Base-by-base conservation (phyloP, 2,113 vertebrate species). In the Varanus salvator region DNA sequence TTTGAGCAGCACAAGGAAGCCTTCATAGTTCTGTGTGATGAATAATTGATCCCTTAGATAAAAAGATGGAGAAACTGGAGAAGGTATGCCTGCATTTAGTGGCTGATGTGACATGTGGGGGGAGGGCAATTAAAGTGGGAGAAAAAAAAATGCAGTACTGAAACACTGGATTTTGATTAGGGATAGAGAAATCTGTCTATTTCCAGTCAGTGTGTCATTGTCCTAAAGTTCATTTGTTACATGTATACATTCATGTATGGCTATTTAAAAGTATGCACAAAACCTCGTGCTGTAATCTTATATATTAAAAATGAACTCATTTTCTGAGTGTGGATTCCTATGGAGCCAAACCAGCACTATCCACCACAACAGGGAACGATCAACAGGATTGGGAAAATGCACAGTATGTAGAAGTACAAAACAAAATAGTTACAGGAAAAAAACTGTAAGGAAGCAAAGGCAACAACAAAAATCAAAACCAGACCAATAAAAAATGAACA, bases 1-100 rank as follows among this genome's bases (percentile, higher is more conserved):
- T 84, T 92, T 88, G 92, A 71, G 90, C 84, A 3, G 50, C 52
- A n/a, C 74, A 92, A 93, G 84, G 90, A 96, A 95, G 80, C 64
- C 85, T 90, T 80, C 78, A 87, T 84, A 31, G 54, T 44, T 93
- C 91, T 90, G 74, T 80, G 83, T 87, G 64, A 84, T 76, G 27
- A 78, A 74, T 75, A 86, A 89, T 75, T 90, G 31, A 87, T 92
- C 66, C 25, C n/a, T 25, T 0, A 64, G 60, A 64, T 64, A 64
- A 64, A 64, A 64, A 21, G 60, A 64, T 64, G 50, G 27, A 31
- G 50, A 6, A 17, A 2, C 17, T 31, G 50, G 27, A 80, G 29
- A 80, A 31, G 29, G 31, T 15, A 74, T 31, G 9, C 31, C 31
- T 74, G 8, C 71, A n/a, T 72, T 72, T n/a, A 72, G 29, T 74